phyloP scores from a whole-genome alignment of 2,113 vertebrate species.

The Macrotis lagotis region DNA sequence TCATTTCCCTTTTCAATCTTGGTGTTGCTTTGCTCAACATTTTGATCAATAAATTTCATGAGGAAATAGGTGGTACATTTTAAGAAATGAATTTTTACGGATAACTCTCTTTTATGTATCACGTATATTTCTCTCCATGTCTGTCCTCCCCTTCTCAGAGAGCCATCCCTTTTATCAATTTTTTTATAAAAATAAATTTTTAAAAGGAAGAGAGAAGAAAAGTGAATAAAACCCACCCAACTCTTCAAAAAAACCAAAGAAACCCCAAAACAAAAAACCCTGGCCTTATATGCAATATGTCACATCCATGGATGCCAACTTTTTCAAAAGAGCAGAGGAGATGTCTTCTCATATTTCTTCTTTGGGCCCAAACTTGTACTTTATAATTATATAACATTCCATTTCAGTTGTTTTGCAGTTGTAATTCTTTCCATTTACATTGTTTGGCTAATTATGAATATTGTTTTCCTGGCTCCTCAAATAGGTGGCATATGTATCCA shows the following conservation, averaged over 20 bases:
- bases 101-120: neutral
- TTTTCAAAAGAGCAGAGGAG: neutral
- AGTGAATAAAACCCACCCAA: neutral
- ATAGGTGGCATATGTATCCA: neutral
- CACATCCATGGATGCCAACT: neutral
- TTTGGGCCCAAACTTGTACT: neutral
- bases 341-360: neutral
- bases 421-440: neutral
- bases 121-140: neutral
- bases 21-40: neutral
- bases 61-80: neutral
- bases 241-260: too few relatives aligned
- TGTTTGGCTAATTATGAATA: neutral
- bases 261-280: too few relatives aligned
- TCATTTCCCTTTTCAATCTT: neutral
- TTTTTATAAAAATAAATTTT: neutral
- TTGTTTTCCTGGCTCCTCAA: neutral
- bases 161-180: neutral
- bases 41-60: neutral
- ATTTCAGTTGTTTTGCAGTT: neutral
- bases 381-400: neutral
- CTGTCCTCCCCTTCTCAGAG: neutral
- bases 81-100: neutral
- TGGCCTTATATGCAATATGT: neutral
- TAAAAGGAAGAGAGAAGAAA: neutral